These are phyloP conservation scores for Orthonyx spaldingii DNA, from an alignment of 2,113 vertebrate genomes.

Conservation along the genomic window DNA sequence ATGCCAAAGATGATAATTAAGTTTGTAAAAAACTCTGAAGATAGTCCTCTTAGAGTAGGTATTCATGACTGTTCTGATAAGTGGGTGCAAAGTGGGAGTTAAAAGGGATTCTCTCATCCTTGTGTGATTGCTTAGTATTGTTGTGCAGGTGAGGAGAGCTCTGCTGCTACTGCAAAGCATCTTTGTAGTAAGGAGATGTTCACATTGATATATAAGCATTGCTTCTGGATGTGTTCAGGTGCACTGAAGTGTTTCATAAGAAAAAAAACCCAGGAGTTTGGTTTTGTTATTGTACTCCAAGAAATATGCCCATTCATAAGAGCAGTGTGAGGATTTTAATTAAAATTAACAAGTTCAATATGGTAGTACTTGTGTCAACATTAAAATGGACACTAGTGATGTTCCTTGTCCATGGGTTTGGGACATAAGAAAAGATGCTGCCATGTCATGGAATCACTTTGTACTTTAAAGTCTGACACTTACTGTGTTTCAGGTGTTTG, in stretches of 20 bases:
- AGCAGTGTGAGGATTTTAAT: not conserved
- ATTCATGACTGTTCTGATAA: not conserved
- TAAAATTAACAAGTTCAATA: not conserved
- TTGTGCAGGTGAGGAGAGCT: not conserved
- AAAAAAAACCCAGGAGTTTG: rapidly evolving
- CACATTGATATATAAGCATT: not conserved
- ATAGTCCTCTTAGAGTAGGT: not conserved
- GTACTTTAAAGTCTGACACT: not conserved
- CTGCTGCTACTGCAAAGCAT: not conserved
- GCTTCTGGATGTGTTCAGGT: not conserved
- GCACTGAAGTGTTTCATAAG: not conserved
- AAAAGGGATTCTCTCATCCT: not conserved
- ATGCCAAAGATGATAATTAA: not conserved
- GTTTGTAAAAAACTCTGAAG: not conserved
- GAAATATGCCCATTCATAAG: rapidly evolving
- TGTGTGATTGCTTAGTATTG: not conserved
- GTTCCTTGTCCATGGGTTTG: not conserved
- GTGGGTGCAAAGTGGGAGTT: constrained; percentile 19
- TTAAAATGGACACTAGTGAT: not conserved
- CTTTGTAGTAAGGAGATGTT: not conserved
- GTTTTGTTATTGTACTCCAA: not conserved
- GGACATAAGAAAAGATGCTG: not conserved
- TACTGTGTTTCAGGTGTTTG: not conserved
- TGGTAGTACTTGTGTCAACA: not conserved
- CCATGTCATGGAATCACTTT: not conserved